Evolutionary conservation across 2,113 vertebrate species (phyloP).

Genomic region (Hippocampus zosterae): DNA sequence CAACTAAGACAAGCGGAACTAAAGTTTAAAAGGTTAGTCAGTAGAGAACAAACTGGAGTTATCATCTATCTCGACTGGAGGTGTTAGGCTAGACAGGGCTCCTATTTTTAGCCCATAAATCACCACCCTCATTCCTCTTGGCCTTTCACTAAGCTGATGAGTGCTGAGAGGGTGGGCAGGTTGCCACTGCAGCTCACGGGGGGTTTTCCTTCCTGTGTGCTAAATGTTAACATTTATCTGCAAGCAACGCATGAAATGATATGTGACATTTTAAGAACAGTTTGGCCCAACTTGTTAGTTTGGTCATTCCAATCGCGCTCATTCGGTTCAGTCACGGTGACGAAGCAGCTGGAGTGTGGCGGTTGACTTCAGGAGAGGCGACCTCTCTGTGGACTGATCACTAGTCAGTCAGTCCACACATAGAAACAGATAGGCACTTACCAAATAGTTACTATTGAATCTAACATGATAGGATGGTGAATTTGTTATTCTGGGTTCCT

Average conservation of each 20-base stretch:
- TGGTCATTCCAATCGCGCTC: not conserved
- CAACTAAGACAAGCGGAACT: not conserved
- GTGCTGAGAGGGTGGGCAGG: constrained; percentile 52
- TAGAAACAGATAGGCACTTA: not conserved
- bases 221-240: constrained; percentile 49
- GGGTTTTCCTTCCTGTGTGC: constrained; percentile 47
- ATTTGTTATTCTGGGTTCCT: no score
- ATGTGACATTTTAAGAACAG: constrained; percentile 21
- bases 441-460: no score
- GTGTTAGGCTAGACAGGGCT: constrained; percentile 28
- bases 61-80: constrained; percentile 46
- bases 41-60: constrained; percentile 30
- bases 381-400: not conserved
- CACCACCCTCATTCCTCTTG: constrained; percentile 58
- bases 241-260: constrained; percentile 22
- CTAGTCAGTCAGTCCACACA: not conserved
- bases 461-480: no score
- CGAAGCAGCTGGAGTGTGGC: not conserved
- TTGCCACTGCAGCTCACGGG: constrained; percentile 46
- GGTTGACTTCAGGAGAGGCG: not conserved
- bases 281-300: not conserved
- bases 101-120: constrained; percentile 65
- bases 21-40: constrained; percentile 8
- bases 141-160: constrained; percentile 66
- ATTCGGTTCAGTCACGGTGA: constrained; percentile 1